A percentile compares a stretch with the other conserved stretches of the same genome.
Conservation (phyloP, 2,888 invertebrate species). For the Marronus borbonicus region DNA sequence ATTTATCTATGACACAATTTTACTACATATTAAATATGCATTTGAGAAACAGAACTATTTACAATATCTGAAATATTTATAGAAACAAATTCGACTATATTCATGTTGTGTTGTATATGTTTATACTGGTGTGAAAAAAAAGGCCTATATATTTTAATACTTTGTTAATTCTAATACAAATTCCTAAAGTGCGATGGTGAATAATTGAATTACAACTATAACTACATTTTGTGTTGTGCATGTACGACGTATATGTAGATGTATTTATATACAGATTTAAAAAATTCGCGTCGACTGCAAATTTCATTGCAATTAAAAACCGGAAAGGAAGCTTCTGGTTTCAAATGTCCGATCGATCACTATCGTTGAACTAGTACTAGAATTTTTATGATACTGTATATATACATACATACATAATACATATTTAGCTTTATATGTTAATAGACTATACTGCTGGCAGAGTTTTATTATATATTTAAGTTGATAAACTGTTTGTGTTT, state of each 20-base stretch:
- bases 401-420: slow-evolving; percentile 45
- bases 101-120: slow-evolving; percentile 40
- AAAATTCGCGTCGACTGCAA: slow-evolving; percentile 23
- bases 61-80: neutral
- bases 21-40: slow-evolving; percentile 5
- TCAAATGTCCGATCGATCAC: too few relatives aligned
- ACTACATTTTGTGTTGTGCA: slow-evolving; percentile 55
- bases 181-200: slow-evolving; percentile 23
- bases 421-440: slow-evolving; percentile 57
- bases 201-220: slow-evolving; percentile 25
- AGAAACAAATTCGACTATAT: slow-evolving; percentile 12
- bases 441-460: slow-evolving; percentile 62
- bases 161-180: slow-evolving; percentile 31
- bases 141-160: slow-evolving; percentile 45
- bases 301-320: neutral
- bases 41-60: slow-evolving; percentile 24
- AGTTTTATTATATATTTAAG: slow-evolving; percentile 57
- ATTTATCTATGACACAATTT: slow-evolving; percentile 24
- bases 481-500: slow-evolving; percentile 54
- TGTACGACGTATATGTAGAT: slow-evolving; percentile 52
- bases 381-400: slow-evolving; percentile 38
- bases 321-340: too few relatives aligned
- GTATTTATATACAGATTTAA: slow-evolving; percentile 40
- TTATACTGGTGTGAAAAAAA: slow-evolving; percentile 45
- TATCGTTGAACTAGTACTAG: neutral